A percentile compares a stretch with the other conserved stretches of the same genome.
Evolutionary conservation across 2,797 vertebrate species (phyloP).

Genomic region (Pangasius krempfi): DNA sequence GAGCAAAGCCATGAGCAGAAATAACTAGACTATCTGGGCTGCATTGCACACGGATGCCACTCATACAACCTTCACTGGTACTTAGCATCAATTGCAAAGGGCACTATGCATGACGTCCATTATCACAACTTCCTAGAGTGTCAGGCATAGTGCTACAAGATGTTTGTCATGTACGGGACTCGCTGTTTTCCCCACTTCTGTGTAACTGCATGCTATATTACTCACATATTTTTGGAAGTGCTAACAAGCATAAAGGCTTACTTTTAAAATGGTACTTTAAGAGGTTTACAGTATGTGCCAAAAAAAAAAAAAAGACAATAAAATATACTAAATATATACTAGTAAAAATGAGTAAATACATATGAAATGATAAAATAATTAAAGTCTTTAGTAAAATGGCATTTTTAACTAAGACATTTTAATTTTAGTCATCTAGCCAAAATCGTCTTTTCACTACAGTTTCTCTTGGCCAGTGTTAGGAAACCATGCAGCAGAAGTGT

Average conservation of each 20-base stretch:
- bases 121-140: conserved; percentile 61
- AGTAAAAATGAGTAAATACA: background rate
- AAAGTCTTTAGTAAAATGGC: background rate
- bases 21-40: conserved; percentile 32
- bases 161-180: background rate
- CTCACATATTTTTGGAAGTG: background rate
- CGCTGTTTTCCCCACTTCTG: background rate
- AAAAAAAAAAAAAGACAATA: background rate
- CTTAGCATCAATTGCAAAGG: conserved; percentile 14
- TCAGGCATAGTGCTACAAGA: conserved; percentile 66
- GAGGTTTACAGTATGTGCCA: background rate
- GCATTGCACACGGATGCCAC: conserved; percentile 8
- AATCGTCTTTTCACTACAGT: background rate
- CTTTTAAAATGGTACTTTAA: background rate
- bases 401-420: background rate
- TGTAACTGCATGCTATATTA: background rate
- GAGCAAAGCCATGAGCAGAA: conserved; percentile 26
- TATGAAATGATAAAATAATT: background rate
- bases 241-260: background rate
- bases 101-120: conserved; percentile 51
- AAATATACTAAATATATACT: background rate
- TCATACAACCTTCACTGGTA: conserved; percentile 24
- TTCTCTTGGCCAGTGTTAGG: background rate
- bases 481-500: background rate
- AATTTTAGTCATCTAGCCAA: background rate